Evolutionary conservation across 2,888 invertebrate genomes (phyloP).

Genomic region (Odontothrips loti): DNA sequence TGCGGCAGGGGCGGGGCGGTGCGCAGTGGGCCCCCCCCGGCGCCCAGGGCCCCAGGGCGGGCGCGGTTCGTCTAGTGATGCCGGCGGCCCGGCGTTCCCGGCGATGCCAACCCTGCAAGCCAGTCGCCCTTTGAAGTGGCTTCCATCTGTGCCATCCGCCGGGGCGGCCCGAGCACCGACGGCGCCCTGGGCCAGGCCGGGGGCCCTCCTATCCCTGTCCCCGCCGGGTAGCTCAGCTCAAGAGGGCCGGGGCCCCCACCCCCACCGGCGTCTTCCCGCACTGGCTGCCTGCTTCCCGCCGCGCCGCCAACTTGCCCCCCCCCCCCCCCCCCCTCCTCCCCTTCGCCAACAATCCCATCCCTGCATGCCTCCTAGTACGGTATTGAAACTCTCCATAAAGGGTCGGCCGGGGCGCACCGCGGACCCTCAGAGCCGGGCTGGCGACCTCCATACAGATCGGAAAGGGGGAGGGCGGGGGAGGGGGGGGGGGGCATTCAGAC

Average conservation of each 20-base stretch:
- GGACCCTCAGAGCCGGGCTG: not conserved
- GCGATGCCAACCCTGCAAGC: no score
- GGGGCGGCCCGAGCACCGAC: not conserved
- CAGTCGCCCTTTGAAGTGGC: slow-evolving; percentile 4
- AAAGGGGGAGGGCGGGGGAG: not conserved
- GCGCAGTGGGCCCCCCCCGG: no score
- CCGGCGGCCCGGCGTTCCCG: no score
- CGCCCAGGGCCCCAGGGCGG: no score
- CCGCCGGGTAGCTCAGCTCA: no score
- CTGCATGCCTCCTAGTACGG: not conserved
- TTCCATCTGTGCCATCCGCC: not conserved
- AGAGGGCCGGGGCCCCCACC: no score
- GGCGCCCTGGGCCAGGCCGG: not conserved
- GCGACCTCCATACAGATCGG: not conserved
- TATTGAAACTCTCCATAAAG: slow-evolving; percentile 16
- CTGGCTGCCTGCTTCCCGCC: not conserved
- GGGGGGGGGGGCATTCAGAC: not conserved
- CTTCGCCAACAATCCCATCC: not conserved
- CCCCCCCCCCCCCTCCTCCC: not conserved
- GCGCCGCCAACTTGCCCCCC: not conserved
- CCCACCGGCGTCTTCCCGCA: not conserved
- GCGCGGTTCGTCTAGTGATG: no score
- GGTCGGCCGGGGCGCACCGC: not conserved
- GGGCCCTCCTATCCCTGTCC: not conserved
- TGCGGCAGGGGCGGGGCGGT: no score